Base-by-base conservation (phyloP, 2,888 invertebrate species). In the Notodromas monacha region DNA sequence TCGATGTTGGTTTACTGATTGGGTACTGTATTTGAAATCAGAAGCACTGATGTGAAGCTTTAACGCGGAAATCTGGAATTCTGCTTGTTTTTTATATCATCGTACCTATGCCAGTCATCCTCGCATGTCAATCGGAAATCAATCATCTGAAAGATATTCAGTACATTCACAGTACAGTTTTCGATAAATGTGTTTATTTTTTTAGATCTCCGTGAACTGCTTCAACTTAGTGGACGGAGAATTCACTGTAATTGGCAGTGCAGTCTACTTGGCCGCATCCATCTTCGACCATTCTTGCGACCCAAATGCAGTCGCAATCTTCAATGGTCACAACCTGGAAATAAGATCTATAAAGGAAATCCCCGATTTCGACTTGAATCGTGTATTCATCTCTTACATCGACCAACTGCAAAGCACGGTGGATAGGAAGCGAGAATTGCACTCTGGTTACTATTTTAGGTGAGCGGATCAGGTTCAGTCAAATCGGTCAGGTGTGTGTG, bases 221-320 rank as follows among this genome's bases (percentile, higher is more conserved):
- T 84, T 79, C 45, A 72, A 68, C 41, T 69, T 86, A 37, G 54
- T 70, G 38, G 72, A 79, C 46, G 57, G 60, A 12, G 74, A 79
- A 43, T 63, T 77, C 61, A 66, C 67, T 39, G 65, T 67, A 6
- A 61, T 84, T 32, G 84, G 77, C 0, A 68, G 70, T 0, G 81
- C 70, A 3, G 60, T 86, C 36, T 86, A 79, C 47, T 49, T 84
- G 36, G 77, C 65, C 8, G 67, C 70, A 1, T 81, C 84, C 0
- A 57, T 74, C 21, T 56, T 81, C 30, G 77, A 86, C 52, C 86
- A 86, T 49, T 74, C 74, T 37, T 86, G 84, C 45, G 51, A 58
- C 30, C 79, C 84, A 0, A 81, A 77, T 48, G 76, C 77, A 1
- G 64, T 73, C 3, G 72, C 70, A 27, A 65, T 67, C 2, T 84